Evolutionary conservation across 2,888 invertebrate genomes (phyloP).

Genomic region (Eristalis intricaria): DNA sequence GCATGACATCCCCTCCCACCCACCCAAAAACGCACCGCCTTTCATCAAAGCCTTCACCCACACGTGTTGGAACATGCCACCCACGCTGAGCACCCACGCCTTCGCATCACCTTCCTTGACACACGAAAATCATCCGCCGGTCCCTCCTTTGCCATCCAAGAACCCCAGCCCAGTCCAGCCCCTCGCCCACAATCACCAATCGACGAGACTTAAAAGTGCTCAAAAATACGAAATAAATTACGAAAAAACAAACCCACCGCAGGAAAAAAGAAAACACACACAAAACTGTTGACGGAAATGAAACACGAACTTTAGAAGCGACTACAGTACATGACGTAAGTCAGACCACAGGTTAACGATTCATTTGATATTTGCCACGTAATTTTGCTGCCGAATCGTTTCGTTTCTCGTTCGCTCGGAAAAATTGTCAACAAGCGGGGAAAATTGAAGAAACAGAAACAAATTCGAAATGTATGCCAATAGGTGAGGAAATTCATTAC

Average conservation of each 20-base stretch:
- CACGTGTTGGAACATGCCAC: background rate
- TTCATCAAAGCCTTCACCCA: background rate
- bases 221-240: background rate
- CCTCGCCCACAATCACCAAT: background rate
- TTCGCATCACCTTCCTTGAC: background rate
- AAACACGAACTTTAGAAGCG: constrained; percentile 2
- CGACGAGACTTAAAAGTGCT: background rate
- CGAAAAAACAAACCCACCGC: background rate
- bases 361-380: background rate
- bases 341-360: constrained; percentile 11
- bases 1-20: too few relatives aligned
- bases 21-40: background rate
- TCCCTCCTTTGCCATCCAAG: background rate
- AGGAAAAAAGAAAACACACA: background rate
- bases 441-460: background rate
- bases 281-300: constrained; percentile 12
- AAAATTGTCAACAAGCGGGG: constrained; percentile 13
- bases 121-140: background rate
- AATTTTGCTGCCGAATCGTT: constrained; percentile 25
- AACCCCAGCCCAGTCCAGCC: background rate
- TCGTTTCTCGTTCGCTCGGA: constrained; percentile 4
- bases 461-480: constrained; percentile 27
- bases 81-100: background rate
- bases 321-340: background rate
- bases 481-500: constrained; percentile 21